Percentiles rank a stretch among this genome's conserved stretches.
Conservation (phyloP, 2,113 vertebrate species). For the Callopanchax toddi region DNA sequence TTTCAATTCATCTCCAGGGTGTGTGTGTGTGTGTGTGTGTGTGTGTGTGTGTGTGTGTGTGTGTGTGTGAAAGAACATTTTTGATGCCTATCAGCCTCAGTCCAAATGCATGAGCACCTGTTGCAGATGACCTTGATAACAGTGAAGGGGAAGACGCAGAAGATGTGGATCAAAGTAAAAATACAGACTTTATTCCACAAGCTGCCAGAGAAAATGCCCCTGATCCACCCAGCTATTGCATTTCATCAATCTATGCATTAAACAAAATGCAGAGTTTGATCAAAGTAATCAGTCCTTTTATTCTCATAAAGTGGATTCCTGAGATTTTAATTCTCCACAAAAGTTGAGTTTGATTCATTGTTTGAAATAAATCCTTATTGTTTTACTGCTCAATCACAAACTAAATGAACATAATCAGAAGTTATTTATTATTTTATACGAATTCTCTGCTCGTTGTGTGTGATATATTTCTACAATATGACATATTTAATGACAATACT, state of each 20-base stretch:
- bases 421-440: too few species aligned
- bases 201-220: slow-evolving; percentile 10
- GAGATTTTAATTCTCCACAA: too few species aligned
- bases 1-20: background rate
- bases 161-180: slow-evolving; percentile 38
- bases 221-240: slow-evolving; percentile 31
- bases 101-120: slow-evolving; percentile 57
- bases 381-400: too few species aligned
- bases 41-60: background rate
- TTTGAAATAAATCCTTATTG: too few species aligned
- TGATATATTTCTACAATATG: too few species aligned
- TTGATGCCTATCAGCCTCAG: slow-evolving; percentile 50
- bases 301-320: too few species aligned
- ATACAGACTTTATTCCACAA: slow-evolving; percentile 18
- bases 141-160: slow-evolving; percentile 7
- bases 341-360: too few species aligned
- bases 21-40: too few species aligned
- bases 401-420: too few species aligned
- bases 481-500: too few species aligned
- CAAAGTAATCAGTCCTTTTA: too few species aligned
- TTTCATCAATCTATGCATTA: slow-evolving; percentile 7
- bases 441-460: too few species aligned
- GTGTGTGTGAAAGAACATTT: slow-evolving; percentile 26
- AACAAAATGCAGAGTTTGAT: background rate
- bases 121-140: slow-evolving; percentile 63